These are phyloP conservation scores for Eupithecia vulgata DNA, from an alignment of 2,888 invertebrate species.

Conservation along the genomic window DNA sequence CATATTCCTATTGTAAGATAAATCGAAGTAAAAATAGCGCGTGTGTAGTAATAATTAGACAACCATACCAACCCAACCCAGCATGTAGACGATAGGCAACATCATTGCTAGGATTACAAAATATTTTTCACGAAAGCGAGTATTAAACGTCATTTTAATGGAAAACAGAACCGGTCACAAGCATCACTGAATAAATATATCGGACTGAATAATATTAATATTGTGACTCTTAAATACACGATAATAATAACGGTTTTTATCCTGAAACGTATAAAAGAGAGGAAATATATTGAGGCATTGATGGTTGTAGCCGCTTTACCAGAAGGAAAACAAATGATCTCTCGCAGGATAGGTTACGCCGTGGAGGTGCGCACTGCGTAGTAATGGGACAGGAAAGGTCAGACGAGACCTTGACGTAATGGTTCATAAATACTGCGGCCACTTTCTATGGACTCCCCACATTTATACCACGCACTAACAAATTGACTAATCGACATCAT, in stretches of 20 bases:
- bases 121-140: background rate
- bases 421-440: slow-evolving; percentile 49
- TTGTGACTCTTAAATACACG: background rate
- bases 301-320: background rate
- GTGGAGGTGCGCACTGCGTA: slow-evolving; percentile 53
- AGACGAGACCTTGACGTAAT: slow-evolving; percentile 50
- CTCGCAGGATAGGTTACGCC: slow-evolving; percentile 50
- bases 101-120: slow-evolving; percentile 12
- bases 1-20: background rate
- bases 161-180: slow-evolving; percentile 12
- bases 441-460: slow-evolving; percentile 32
- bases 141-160: slow-evolving; percentile 17
- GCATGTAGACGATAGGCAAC: slow-evolving; percentile 14
- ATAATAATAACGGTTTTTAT: background rate
- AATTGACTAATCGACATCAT: slow-evolving; percentile 11
- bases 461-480: slow-evolving; percentile 13
- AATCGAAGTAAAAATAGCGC: background rate
- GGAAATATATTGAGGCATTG: slow-evolving; percentile 34
- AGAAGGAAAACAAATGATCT: slow-evolving; percentile 53
- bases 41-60: background rate
- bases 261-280: slow-evolving; percentile 17
- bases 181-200: slow-evolving; percentile 11
- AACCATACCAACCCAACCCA: background rate
- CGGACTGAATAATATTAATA: background rate
- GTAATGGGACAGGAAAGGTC: slow-evolving; percentile 60